Base-by-base conservation (phyloP, 2,113 vertebrate genomes). In the Spermophilus dauricus region DNA sequence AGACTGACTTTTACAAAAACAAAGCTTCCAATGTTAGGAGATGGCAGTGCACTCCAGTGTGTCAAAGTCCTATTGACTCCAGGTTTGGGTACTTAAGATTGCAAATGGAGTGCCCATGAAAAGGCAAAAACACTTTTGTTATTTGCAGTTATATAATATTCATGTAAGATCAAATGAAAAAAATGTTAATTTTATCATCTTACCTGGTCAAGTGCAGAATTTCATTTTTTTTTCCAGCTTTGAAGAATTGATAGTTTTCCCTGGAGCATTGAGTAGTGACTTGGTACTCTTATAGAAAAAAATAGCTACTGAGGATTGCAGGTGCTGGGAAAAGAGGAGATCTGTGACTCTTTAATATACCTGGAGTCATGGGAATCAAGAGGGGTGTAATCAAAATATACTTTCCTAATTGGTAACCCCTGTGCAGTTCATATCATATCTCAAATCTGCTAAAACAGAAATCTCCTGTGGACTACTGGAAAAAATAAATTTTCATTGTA, bases 1-100 rank as follows among this genome's bases (percentile, higher is more conserved):
- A 98, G 53, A 86, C 75, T 89, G 83, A 37, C 18, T 96, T 96
- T 96, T 93, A 95, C 37, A 58, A 95, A 97, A 97, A 94, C 84
- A 97, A 93, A 82, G 28, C 14, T 89, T 80, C 86, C 72, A 91
- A 48, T 42, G 56, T 87, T 81, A 45, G 65, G 61, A 94, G 28
- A 77, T 67, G 86, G 51, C 28, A 94, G 17, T 69, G 56, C 34
- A 16, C 26, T 51, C 48, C 82, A 70, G 28, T 34, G 22, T 75
- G 67, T 39, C 76, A 48, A 56, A 95, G 76, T 76, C 22, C 28
- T 88, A 82, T 30, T 6, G 12, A 56, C 82, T 76, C 61, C 20
- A 12, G 28, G 12, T 10, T 90, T 81, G 65, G 18, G 45, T 81
- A 6, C 65, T 93, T 67, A 39, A 24, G 45, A 56, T 75, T 67